These are phyloP conservation scores for Diarsia rubi DNA, from an alignment of 2,888 invertebrate genomes.

Conservation along the genomic window DNA sequence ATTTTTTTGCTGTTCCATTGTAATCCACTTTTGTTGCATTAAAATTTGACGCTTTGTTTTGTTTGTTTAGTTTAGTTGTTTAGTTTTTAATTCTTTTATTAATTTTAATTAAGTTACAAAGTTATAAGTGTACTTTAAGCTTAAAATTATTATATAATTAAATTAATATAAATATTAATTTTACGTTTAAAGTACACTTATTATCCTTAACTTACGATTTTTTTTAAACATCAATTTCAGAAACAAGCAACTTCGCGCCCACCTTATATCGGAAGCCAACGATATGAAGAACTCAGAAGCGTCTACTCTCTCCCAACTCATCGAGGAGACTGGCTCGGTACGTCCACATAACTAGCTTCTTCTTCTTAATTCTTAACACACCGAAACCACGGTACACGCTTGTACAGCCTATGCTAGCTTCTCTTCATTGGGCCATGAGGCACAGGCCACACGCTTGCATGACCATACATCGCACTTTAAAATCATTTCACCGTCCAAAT, in stretches of 20 bases:
- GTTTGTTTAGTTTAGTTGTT: background rate
- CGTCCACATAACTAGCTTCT: slow-evolving; percentile 58
- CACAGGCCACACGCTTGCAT: slow-evolving; percentile 72
- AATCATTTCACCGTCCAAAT: slow-evolving; percentile 46
- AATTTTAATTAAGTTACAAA: no score
- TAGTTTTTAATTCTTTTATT: background rate
- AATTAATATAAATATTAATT: no score
- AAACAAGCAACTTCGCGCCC: slow-evolving; percentile 94
- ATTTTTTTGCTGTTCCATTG: background rate
- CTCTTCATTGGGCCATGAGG: slow-evolving; percentile 65
- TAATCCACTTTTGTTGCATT: background rate
- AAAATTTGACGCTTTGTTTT: no score
- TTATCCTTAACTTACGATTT: background rate
- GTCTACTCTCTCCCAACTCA: slow-evolving; percentile 88
- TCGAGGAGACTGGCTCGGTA: slow-evolving; percentile 90
- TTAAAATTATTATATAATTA: no score
- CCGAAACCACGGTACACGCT: slow-evolving; percentile 70
- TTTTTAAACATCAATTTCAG: slow-evolving; percentile 78
- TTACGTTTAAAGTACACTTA: background rate
- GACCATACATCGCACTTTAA: slow-evolving; percentile 68
- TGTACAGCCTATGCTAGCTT: slow-evolving; percentile 73
- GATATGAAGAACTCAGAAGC: slow-evolving; percentile 90
- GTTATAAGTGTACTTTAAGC: no score
- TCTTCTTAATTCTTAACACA: slow-evolving; percentile 39
- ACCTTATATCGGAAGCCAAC: slow-evolving; percentile 93